A percentile compares a stretch with the other conserved stretches of the same genome.
Conservation (phyloP, 2,113 vertebrate genomes). For the Phyllopteryx taeniolatus region DNA sequence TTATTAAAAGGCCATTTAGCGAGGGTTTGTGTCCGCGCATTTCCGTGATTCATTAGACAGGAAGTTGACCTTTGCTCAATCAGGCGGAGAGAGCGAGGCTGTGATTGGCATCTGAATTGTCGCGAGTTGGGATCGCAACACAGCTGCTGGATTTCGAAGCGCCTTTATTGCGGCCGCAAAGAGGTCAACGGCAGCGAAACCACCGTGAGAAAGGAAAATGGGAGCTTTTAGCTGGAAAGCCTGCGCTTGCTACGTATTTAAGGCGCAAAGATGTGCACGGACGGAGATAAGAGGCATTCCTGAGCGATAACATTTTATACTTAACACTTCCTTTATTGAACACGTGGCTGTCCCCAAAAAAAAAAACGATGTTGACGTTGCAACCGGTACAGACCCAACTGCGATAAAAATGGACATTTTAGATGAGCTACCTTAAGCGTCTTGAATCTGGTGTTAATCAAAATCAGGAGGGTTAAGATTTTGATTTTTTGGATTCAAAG, state of each 20-base stretch:
- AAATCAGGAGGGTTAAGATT: neutral
- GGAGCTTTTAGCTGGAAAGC: no score
- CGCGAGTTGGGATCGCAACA: constrained; percentile 40
- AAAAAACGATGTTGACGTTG: neutral
- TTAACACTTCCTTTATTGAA: neutral
- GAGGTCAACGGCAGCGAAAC: constrained; percentile 21
- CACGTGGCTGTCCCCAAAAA: neutral
- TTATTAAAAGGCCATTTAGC: constrained; percentile 1
- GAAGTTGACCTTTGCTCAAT: constrained; percentile 56
- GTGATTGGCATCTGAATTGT: constrained; percentile 19
- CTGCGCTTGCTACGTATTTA: neutral
- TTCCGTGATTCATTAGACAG: constrained; percentile 43
- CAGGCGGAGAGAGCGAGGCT: constrained; percentile 8
- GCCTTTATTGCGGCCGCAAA: constrained; percentile 36
- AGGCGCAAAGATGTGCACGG: constrained; percentile 17
- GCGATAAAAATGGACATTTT: neutral
- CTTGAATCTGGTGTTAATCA: neutral
- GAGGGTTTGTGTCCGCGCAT: constrained; percentile 6
- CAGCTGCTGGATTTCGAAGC: neutral
- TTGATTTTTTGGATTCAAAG: no score
- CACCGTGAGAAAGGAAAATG: no score
- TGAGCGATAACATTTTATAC: constrained; percentile 39
- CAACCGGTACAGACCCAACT: neutral
- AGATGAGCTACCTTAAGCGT: neutral
- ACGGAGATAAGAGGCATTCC: constrained; percentile 58